Base-by-base conservation (phyloP, 2,113 vertebrate genomes). In the Butastur rufipennis region DNA sequence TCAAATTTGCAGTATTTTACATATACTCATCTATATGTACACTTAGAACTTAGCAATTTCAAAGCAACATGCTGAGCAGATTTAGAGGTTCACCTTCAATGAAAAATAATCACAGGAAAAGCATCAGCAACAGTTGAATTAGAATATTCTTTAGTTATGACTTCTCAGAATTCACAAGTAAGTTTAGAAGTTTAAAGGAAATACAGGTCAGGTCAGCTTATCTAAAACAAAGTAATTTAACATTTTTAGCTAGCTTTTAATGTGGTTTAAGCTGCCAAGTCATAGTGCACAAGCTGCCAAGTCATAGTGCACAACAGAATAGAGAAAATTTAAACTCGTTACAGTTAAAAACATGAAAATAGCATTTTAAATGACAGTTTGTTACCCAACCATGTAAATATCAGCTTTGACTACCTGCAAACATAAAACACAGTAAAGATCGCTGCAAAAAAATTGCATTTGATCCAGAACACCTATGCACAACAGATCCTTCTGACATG, bases 381-480 rank as follows among this genome's bases (percentile, higher is more conserved):
- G 29, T 47, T 68, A 81, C 23, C 34, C 74, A 87, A 13, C 8
- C 52, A 66, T 5, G 18, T 21, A 70, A 79, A 32, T 12, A 58
- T 16, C 52, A 90, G 53, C 34, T 93, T 21, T 59, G 23, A 80
- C 29, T n/a, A 74, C 10, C 58, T 52, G 32, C 25, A 85, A 90
- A 66, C 43, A 36, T 3, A 74, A 59, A 50, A 65, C 4, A 56
- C 1, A 1, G 11, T 25, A 38, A 71, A 74, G 7, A 67, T 10
- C 0, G 0, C 42, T 66, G 16, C 2, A 25, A 61, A 50, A 50
- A 19, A 43, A 42, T 16, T 1, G 4, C 16, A 20, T 36, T 38
- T 55, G 21, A 13, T 31, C 52, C 66, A 83, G 40, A 78, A 61
- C 10, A 38, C 2, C 16, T 38, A 26, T 1, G 7, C 19, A 19